Percentiles rank a stretch among this genome's conserved stretches.
Conservation (phyloP, 2,797 vertebrate species). For the Simalia tracyae region DNA sequence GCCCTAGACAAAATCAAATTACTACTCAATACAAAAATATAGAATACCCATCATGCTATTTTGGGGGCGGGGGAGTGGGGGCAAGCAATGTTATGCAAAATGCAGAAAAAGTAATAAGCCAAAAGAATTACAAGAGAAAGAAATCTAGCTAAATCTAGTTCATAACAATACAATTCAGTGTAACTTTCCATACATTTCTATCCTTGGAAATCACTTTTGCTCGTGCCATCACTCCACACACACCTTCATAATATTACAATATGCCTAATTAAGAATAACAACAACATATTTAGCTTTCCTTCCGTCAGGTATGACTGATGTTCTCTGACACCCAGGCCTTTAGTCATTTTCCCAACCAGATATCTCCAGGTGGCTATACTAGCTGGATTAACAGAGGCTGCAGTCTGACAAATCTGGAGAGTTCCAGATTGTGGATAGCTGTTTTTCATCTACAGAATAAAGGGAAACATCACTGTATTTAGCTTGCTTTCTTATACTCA, state of each 20-base stretch:
- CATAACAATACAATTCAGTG: not conserved
- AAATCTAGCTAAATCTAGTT: not conserved
- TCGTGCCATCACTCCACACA: too few species aligned
- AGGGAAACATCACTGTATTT: not conserved
- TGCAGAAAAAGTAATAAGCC: not conserved
- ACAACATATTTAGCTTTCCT: not conserved
- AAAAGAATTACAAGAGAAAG: not conserved
- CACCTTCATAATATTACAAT: not conserved
- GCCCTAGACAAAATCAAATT: conserved; percentile 4
- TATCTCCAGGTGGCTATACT: not conserved
- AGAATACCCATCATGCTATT: not conserved
- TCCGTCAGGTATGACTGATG: not conserved
- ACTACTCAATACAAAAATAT: not conserved
- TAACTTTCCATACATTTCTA: not conserved
- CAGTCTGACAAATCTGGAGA: not conserved
- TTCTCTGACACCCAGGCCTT: not conserved
- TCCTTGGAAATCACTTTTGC: not conserved
- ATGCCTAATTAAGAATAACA: not conserved
- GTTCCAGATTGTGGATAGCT: not conserved
- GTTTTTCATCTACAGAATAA: not conserved
- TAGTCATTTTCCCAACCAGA: not conserved
- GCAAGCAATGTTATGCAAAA: not conserved
- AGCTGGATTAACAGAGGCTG: not conserved
- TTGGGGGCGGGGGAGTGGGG: not conserved
- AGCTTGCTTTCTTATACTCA: not conserved